Conservation (phyloP, 2,797 vertebrate species). For the Xiphophorus birchmanni region DNA sequence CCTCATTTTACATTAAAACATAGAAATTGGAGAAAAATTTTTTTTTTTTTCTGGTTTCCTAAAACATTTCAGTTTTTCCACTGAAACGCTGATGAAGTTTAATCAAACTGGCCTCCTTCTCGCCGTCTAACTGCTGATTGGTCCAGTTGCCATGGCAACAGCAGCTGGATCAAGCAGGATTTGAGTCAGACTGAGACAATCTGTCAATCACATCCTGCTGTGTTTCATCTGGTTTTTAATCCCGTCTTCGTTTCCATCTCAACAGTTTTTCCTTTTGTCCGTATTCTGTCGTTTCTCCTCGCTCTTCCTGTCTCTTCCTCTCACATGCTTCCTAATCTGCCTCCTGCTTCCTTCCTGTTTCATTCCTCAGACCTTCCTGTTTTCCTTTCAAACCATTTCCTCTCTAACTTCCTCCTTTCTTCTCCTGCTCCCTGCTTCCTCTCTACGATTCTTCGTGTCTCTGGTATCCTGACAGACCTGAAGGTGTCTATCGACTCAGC, state of each 20-base stretch:
- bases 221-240: neutral
- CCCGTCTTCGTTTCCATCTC: neutral
- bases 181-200: neutral
- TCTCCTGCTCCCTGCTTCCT: neutral
- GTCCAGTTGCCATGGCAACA: conserved; percentile 6
- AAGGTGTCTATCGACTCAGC: conserved; percentile 46
- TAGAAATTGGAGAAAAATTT: neutral
- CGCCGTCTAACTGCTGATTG: neutral
- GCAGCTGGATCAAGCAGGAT: neutral
- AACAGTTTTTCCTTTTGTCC: neutral
- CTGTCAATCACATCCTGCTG: neutral
- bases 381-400: neutral
- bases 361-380: neutral
- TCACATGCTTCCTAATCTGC: conserved; percentile 1
- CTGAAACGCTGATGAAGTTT: neutral
- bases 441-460: neutral
- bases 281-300: neutral
- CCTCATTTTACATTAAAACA: no score
- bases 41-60: neutral
- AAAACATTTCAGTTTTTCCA: neutral
- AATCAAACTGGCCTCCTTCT: neutral
- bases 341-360: neutral
- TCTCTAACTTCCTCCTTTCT: neutral
- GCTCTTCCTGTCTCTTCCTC: neutral
- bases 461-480: neutral